Evolutionary conservation across 2,888 invertebrate genomes (phyloP).

Genomic region (Sympetrum striolatum): DNA sequence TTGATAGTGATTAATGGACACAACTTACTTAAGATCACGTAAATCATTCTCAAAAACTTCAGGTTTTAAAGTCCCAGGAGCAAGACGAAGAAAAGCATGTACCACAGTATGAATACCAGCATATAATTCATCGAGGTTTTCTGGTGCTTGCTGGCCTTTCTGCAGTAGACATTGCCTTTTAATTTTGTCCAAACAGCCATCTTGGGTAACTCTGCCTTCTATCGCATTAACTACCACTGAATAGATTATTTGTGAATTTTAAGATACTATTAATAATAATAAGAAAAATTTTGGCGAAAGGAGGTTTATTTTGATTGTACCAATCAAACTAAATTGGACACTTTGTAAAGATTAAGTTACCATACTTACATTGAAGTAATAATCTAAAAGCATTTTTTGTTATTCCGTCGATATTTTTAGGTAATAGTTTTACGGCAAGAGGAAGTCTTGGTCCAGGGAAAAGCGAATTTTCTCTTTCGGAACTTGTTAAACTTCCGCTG

Average conservation of each 20-base stretch:
- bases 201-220: slow-evolving; percentile 28
- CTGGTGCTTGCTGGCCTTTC: slow-evolving; percentile 52
- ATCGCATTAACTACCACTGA: slow-evolving; percentile 32
- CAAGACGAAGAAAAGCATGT: slow-evolving; percentile 60
- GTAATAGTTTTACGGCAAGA: background rate
- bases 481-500: slow-evolving; percentile 14
- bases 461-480: background rate
- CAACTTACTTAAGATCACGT: slow-evolving; percentile 59
- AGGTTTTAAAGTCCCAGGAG: slow-evolving; percentile 60
- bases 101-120: slow-evolving; percentile 62
- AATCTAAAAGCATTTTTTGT: slow-evolving; percentile 15
- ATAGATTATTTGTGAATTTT: background rate
- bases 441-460: slow-evolving; percentile 13
- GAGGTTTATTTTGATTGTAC: too few species aligned
- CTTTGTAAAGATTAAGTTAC: background rate
- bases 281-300: too few species aligned
- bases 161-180: slow-evolving; percentile 4
- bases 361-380: slow-evolving; percentile 7
- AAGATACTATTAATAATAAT: background rate
- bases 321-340: background rate
- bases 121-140: slow-evolving; percentile 63
- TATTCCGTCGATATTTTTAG: slow-evolving; percentile 21
- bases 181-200: slow-evolving; percentile 26
- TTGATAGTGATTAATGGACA: background rate
- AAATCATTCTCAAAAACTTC: slow-evolving; percentile 61